Evolutionary conservation across 2,113 vertebrate species (phyloP).

Genomic region (Chaetodon auriga): DNA sequence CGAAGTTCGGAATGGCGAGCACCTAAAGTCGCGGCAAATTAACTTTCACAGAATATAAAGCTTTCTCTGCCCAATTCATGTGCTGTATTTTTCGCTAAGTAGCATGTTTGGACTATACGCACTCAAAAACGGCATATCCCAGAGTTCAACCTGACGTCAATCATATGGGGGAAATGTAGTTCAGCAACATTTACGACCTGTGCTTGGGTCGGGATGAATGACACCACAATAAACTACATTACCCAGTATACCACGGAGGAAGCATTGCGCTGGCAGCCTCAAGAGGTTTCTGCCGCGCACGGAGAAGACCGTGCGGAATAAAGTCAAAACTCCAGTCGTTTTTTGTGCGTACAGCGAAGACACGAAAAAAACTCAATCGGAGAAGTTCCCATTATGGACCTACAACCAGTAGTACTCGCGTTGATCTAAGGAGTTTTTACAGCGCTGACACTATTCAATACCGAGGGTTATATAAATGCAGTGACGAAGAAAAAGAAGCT

Average conservation of each 20-base stretch:
- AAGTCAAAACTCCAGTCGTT: constrained; percentile 79
- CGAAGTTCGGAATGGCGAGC: background rate
- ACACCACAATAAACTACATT: constrained; percentile 53
- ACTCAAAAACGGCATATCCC: constrained; percentile 51
- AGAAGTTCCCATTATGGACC: constrained; percentile 57
- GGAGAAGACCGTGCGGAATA: constrained; percentile 75
- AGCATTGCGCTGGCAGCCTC: constrained; percentile 56
- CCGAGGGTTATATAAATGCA: constrained; percentile 59
- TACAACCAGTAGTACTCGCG: background rate
- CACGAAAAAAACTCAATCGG: constrained; percentile 63
- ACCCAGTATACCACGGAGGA: constrained; percentile 61
- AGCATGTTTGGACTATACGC: constrained; percentile 5
- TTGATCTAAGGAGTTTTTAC: background rate
- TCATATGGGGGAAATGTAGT: constrained; percentile 64
- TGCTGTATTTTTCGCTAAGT: constrained; percentile 24
- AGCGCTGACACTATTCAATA: background rate
- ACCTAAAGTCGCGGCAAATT: background rate
- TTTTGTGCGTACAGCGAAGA: constrained; percentile 56
- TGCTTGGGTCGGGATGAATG: fast-evolving
- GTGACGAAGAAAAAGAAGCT: constrained; percentile 50
- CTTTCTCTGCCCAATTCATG: background rate
- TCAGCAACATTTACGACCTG: fast-evolving
- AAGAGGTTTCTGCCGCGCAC: constrained; percentile 82
- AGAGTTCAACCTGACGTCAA: fast-evolving
- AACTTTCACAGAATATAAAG: background rate